Percentiles rank a stretch among this genome's conserved stretches.
Conservation (phyloP, 2,888 invertebrate species). For the Athalia cordata region DNA sequence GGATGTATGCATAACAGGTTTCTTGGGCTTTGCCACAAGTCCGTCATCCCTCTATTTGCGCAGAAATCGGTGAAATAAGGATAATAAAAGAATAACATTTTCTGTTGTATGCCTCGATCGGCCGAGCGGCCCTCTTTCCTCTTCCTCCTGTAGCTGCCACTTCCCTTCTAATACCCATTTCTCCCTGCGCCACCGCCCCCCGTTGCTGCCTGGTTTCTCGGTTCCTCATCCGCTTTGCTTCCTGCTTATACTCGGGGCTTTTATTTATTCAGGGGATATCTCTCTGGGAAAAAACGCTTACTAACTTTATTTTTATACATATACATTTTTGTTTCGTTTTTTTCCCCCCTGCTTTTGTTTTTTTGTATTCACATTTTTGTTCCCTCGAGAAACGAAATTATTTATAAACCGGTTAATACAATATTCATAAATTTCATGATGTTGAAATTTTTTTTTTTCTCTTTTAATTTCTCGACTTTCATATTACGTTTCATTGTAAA, state of each 20-base stretch:
- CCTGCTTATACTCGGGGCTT: slow-evolving; percentile 38
- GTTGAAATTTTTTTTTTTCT: not conserved
- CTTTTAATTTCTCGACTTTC: not conserved
- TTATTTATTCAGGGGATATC: slow-evolving; percentile 43
- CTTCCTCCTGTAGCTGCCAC: not conserved
- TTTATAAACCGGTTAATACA: slow-evolving; percentile 21
- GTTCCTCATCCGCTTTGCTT: slow-evolving; percentile 42
- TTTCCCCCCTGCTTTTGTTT: not conserved
- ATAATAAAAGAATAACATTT: slow-evolving; percentile 39
- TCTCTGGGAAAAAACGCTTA: slow-evolving; percentile 32
- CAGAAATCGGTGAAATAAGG: slow-evolving; percentile 29
- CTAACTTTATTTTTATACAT: slow-evolving; percentile 7
- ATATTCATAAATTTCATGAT: slow-evolving; percentile 29
- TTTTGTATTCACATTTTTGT: not conserved
- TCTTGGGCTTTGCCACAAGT: slow-evolving; percentile 1
- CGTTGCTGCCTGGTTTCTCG: slow-evolving; percentile 21
- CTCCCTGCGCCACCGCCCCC: not conserved
- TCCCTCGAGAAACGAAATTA: slow-evolving; percentile 22
- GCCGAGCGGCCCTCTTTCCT: slow-evolving; percentile 2
- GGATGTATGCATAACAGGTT: slow-evolving; percentile 4
- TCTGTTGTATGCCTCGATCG: slow-evolving; percentile 35
- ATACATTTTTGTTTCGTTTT: not conserved
- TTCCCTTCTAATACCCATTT: not conserved
- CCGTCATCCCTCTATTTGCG: slow-evolving; percentile 27
- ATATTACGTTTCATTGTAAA: not conserved